phyloP scores from a whole-genome alignment of 2,888 invertebrate genomes.

The Tipula unca region DNA sequence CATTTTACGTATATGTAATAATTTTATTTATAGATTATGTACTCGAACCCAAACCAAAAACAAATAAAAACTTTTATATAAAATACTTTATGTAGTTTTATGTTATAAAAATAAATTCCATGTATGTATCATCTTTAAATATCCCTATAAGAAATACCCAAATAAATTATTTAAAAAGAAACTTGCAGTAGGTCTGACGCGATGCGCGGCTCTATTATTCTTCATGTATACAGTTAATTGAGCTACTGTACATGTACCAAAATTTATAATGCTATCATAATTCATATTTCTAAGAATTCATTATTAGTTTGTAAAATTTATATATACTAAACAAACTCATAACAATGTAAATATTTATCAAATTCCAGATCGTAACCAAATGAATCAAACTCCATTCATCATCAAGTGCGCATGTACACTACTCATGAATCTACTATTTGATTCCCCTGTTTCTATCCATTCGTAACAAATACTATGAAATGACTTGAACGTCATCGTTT shows the following conservation, averaged over 20 bases:
- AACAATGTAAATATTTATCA: not conserved
- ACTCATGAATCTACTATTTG: not conserved
- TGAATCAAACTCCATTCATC: not conserved
- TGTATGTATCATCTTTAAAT: not conserved
- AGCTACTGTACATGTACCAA: not conserved
- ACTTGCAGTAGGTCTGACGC: not conserved
- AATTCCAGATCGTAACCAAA: not conserved
- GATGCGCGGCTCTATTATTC: no score
- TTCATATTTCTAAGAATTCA: not conserved
- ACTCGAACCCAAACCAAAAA: not conserved
- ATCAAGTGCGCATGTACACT: not conserved
- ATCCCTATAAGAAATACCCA: not conserved
- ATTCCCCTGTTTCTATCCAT: not conserved
- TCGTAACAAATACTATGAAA: not conserved
- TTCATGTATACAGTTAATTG: no score
- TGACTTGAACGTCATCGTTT: not conserved
- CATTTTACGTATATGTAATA: not conserved
- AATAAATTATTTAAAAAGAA: not conserved
- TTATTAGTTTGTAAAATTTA: not conserved
- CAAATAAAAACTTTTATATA: not conserved
- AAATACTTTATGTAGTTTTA: not conserved
- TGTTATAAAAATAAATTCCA: constrained; percentile 1
- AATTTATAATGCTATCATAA: not conserved
- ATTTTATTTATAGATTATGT: not conserved
- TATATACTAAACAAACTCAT: no score